Evolutionary conservation across 30 jellyfish, hydroid and myxozoan genomes (phyloP), one percentile per base, ranked within the genome.

Genomic region (Phacellophora camtschatica): DNA sequence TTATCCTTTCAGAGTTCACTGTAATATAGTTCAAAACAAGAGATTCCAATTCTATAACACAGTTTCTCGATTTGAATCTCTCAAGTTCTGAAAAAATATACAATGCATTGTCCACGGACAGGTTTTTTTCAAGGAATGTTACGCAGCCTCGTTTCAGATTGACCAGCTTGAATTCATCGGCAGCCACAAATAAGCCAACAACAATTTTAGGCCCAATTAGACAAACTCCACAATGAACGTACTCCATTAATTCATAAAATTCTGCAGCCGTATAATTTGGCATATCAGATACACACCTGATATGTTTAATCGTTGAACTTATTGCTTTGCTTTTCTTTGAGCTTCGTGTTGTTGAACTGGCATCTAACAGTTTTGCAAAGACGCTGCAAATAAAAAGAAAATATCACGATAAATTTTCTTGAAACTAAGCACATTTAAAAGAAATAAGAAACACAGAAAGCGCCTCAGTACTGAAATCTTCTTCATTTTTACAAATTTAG

Each of bases 151-250:
- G 63, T 24, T 69, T 71, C 18, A 83, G 82, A 23, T 64, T 70
- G 16, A 41, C 12, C 57, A 83, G 36, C 13, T 83, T 43, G 87
- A 49, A 83, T 34, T 83, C 95, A 42, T 71, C 83, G n/a, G 95
- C 87, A 31, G 81, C 77, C 15, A 71, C 82, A 29, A 54, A 69
- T 27, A 83, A 75, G 48, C 87, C 87, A 42, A 83, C 56, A 34
- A 59, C 82, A 39, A 23, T 68, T 22, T 71, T 69, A 64, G 95
- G 86, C 69, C 85, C 87, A 39, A 83, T 70, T 2, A 22, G 23
- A 68, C 95, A 83, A 13, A 56, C 56, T 22, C 95, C 95, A 31
- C 82, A 34, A 32, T 83, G 95, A n/a, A 71, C 50, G 63, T 65
- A 83, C 22, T 83, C 86, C 82, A 83, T 71, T 18, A 83, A 59